Evolutionary conservation across 2,113 vertebrate species (phyloP).

Genomic region (Proterorhinus semilunaris): DNA sequence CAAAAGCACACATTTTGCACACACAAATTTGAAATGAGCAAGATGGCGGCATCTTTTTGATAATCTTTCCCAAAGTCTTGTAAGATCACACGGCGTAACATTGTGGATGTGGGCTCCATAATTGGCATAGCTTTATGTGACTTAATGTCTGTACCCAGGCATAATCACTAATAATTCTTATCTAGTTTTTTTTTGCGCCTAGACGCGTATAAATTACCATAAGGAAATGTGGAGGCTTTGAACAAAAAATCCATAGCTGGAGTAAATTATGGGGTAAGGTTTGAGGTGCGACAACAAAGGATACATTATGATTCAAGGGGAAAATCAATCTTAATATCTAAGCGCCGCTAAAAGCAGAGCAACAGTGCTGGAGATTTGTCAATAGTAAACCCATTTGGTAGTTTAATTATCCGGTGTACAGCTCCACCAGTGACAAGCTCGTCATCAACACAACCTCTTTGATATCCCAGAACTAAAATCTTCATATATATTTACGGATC

Average conservation of each 20-base stretch:
- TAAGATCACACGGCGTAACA: slow-evolving; percentile 56
- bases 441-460: slow-evolving; percentile 30
- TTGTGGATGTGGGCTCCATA: slow-evolving; percentile 41
- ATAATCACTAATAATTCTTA: slow-evolving; percentile 56
- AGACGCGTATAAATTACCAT: slow-evolving; percentile 38
- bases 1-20: slow-evolving; percentile 25
- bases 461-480: slow-evolving; percentile 21
- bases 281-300: slow-evolving; percentile 21
- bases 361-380: slow-evolving; percentile 21
- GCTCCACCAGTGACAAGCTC: slow-evolving; percentile 31
- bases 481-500: slow-evolving; percentile 15
- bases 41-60: slow-evolving; percentile 41
- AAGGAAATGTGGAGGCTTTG: slow-evolving; percentile 26
- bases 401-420: slow-evolving; percentile 40
- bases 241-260: slow-evolving; percentile 35
- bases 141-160: slow-evolving; percentile 34
- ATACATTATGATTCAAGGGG: slow-evolving; percentile 20
- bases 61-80: slow-evolving; percentile 42
- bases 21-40: slow-evolving; percentile 37
- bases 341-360: slow-evolving; percentile 19
- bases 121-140: slow-evolving; percentile 50
- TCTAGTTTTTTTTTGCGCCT: slow-evolving; percentile 38
- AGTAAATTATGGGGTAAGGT: slow-evolving; percentile 24
- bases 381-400: slow-evolving; percentile 33
- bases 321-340: slow-evolving; percentile 41